Evolutionary conservation across 2,888 invertebrate genomes (phyloP).

Genomic region (Charanyca ferruginea): DNA sequence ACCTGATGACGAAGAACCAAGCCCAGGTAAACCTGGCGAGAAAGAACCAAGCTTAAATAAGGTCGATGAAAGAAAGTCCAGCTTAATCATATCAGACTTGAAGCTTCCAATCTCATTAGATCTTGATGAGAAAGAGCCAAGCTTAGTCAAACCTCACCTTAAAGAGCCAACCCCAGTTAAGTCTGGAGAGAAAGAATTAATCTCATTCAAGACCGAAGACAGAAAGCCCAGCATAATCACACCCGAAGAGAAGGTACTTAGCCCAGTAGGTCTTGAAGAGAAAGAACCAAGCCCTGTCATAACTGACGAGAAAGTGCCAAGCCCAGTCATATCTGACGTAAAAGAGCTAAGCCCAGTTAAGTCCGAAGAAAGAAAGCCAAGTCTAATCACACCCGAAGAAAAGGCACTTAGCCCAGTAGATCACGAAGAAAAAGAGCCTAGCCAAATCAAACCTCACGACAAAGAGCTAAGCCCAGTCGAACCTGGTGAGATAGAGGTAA

Average conservation of each 20-base stretch:
- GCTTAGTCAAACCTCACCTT: neutral
- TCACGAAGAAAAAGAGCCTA: slow-evolving; percentile 5
- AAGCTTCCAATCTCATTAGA: neutral
- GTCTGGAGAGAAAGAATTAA: slow-evolving; percentile 7
- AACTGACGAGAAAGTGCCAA: slow-evolving; percentile 16
- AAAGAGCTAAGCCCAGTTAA: neutral
- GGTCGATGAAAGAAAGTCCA: neutral
- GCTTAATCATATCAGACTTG: neutral
- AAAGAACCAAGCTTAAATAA: neutral
- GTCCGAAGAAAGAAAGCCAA: slow-evolving; percentile 13
- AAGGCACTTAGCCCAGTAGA: slow-evolving; percentile 8
- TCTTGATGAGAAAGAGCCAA: neutral
- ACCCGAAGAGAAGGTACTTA: slow-evolving; percentile 24
- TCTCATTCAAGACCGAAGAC: slow-evolving; percentile 17
- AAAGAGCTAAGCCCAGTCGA: slow-evolving; percentile 1
- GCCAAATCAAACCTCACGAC: neutral
- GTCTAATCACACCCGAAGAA: slow-evolving; percentile 5
- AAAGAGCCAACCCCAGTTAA: slow-evolving; percentile 20
- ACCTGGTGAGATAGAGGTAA: neutral
- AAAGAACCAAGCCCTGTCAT: neutral
- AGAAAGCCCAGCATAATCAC: slow-evolving; percentile 26
- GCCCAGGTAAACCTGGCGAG: slow-evolving; percentile 18
- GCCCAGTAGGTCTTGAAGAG: neutral
- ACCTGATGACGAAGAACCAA: slow-evolving; percentile 25
- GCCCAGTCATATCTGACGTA: slow-evolving; percentile 5